Evolutionary conservation across 1,140 invertebrate species (phyloP).

Genomic region (Microplitis mediator): DNA sequence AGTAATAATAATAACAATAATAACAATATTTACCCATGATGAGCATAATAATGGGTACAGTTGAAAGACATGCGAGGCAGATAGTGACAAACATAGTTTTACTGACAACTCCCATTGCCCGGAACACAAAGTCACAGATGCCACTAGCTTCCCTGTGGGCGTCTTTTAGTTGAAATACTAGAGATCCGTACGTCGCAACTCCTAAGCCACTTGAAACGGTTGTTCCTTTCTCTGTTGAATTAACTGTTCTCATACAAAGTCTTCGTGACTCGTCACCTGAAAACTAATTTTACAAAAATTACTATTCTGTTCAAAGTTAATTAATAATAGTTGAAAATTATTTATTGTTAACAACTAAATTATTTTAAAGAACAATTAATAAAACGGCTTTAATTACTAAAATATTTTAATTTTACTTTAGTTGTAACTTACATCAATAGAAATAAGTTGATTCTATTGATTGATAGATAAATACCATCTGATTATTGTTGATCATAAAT

Average conservation of each 20-base stretch:
- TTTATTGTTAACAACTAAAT: too few species aligned
- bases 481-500: too few species aligned
- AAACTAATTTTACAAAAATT: constrained; percentile 61
- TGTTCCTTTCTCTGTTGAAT: constrained; percentile 52
- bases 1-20: not conserved
- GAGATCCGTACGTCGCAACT: constrained; percentile 75
- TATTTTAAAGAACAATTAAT: too few species aligned
- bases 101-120: constrained; percentile 75
- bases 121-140: constrained; percentile 77
- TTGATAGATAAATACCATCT: too few species aligned
- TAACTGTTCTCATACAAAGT: constrained; percentile 68
- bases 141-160: constrained; percentile 79
- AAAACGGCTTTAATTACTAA: too few species aligned
- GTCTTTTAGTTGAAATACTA: constrained; percentile 81
- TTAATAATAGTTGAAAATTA: too few species aligned
- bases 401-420: too few species aligned
- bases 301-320: not conserved
- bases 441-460: too few species aligned
- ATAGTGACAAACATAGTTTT: constrained; percentile 76
- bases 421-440: too few species aligned
- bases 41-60: constrained; percentile 73
- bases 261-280: constrained; percentile 76
- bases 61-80: constrained; percentile 68
- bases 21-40: constrained; percentile 71
- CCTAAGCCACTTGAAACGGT: constrained; percentile 60